These are phyloP conservation scores for Onychostoma macrolepis DNA, from an alignment of 2,113 vertebrate species.

Conservation along the genomic window DNA sequence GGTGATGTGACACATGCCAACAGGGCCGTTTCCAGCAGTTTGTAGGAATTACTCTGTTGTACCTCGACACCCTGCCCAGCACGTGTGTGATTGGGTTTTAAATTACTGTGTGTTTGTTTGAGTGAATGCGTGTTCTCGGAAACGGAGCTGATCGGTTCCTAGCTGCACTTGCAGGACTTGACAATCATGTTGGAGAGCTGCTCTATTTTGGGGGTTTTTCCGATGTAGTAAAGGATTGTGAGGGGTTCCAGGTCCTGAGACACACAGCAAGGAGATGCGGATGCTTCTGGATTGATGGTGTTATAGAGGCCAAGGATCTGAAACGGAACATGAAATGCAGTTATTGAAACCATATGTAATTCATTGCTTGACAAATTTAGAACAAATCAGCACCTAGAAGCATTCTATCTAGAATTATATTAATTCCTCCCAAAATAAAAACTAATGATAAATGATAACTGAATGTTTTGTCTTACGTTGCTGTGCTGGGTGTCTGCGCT, in stretches of 20 bases:
- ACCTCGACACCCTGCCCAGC: constrained; percentile 36
- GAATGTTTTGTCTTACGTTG: constrained; percentile 66
- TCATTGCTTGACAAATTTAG: background rate
- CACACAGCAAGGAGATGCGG: constrained; percentile 94
- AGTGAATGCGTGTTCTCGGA: background rate
- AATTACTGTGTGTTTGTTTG: constrained; percentile 42
- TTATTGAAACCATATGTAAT: constrained; percentile 17
- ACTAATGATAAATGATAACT: background rate
- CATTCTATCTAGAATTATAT: background rate
- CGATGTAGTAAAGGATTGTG: constrained; percentile 96
- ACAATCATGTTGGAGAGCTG: constrained; percentile 99
- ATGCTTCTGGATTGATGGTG: constrained; percentile 95
- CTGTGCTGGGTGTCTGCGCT: constrained; percentile 80
- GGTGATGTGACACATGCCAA: constrained; percentile 65
- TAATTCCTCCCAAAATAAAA: background rate
- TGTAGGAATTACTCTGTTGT: constrained; percentile 33
- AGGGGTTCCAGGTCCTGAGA: constrained; percentile 96
- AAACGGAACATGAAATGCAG: constrained; percentile 50
- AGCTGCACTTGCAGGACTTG: constrained; percentile 99
- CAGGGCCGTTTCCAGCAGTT: constrained; percentile 46
- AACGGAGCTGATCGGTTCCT: constrained; percentile 65
- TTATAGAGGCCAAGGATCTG: constrained; percentile 96
- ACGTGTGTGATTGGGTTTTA: constrained; percentile 37
- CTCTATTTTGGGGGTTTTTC: constrained; percentile 96
- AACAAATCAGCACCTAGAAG: background rate